Percentiles rank a stretch among this genome's conserved stretches.
phyloP scores from a whole-genome alignment of 2,888 invertebrate genomes.

The Lottia scabra region DNA sequence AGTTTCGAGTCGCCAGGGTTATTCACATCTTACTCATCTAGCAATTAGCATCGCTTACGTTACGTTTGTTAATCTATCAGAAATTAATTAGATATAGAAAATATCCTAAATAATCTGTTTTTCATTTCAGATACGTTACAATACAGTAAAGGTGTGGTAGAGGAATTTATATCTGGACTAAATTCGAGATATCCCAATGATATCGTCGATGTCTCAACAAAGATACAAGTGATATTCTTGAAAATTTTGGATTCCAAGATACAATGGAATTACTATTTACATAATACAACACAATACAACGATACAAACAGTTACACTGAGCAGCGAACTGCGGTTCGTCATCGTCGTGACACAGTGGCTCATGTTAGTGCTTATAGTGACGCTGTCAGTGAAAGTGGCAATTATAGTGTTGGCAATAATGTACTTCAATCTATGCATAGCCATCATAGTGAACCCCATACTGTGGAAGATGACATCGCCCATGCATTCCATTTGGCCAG shows the following conservation, averaged over 20 bases:
- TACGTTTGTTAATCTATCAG: no score
- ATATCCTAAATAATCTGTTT: background rate
- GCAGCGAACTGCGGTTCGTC: conserved; percentile 2
- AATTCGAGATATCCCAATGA: conserved; percentile 27
- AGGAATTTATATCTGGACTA: conserved; percentile 36
- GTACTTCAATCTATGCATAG: background rate
- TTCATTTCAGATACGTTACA: conserved; percentile 47
- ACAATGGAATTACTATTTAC: conserved; percentile 24
- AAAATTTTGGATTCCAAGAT: conserved; percentile 39
- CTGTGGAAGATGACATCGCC: conserved; percentile 51
- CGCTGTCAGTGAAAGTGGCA: background rate
- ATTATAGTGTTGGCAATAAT: background rate
- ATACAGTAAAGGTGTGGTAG: conserved; percentile 38
- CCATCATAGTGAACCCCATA: conserved; percentile 19
- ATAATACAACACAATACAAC: conserved; percentile 8
- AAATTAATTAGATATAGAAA: no score
- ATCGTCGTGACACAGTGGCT: background rate
- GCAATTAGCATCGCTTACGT: no score
- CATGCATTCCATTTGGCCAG: conserved; percentile 59
- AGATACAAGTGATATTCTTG: conserved; percentile 36
- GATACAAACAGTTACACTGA: conserved; percentile 5
- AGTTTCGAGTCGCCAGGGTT: no score
- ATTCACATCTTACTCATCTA: no score
- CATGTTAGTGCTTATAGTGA: background rate
- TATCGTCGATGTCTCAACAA: conserved; percentile 26